A percentile compares a stretch with the other conserved stretches of the same genome.
phyloP scores from a whole-genome alignment of 2,113 vertebrate species.

The Oreocharis arfaki region DNA sequence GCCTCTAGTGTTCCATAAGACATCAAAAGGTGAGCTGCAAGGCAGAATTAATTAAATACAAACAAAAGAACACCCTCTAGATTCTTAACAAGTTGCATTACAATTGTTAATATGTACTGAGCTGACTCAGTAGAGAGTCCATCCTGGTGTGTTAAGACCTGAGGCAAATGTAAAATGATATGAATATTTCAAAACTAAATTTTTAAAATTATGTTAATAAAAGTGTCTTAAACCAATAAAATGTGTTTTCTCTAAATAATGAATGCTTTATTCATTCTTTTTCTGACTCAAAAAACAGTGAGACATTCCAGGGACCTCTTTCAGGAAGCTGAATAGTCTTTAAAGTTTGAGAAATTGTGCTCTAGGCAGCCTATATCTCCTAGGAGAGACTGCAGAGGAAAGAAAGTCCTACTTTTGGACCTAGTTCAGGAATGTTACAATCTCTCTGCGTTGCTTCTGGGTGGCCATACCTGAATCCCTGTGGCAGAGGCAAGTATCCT shows the following conservation, averaged over 20 bases:
- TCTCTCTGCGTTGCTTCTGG: not conserved
- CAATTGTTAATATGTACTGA: not conserved
- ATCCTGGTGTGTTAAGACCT: not conserved
- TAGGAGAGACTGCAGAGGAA: not conserved
- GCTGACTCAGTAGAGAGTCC: not conserved
- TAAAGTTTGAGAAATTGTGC: not conserved
- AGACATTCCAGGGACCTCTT: not conserved
- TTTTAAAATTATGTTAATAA: not conserved
- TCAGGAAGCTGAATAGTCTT: not conserved
- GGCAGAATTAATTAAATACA: not conserved
- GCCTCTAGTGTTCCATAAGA: not conserved
- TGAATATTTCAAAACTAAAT: not conserved
- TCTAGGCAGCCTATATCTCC: not conserved
- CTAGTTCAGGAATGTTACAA: not conserved
- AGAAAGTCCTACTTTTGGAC: not conserved
- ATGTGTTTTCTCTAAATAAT: not conserved
- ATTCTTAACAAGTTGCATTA: not conserved
- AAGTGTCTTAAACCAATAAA: not conserved
- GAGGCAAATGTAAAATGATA: not conserved
- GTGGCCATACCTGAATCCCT: not conserved
- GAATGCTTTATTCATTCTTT: not conserved
- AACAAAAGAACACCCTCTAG: not conserved
- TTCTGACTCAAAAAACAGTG: not conserved
- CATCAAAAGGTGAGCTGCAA: constrained; percentile 1
- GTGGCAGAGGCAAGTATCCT: not conserved